Conservation (phyloP, 2,797 vertebrate species). For the Columba guinea region DNA sequence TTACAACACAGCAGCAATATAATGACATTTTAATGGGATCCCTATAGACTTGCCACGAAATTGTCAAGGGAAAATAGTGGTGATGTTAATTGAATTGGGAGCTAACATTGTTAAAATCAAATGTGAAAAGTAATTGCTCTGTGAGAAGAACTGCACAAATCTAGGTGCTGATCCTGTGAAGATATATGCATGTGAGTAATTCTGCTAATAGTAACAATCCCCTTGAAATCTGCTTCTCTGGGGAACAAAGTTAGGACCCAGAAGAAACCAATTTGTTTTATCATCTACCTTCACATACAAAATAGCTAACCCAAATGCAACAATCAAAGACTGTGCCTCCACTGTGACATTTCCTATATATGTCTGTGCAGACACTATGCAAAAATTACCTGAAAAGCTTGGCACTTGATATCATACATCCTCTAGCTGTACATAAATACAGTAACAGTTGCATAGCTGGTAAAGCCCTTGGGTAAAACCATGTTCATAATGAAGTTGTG, state of each 20-base stretch:
- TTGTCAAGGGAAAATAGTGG: conserved; percentile 66
- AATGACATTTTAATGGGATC: conserved; percentile 72
- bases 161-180: not conserved
- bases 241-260: not conserved
- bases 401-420: not conserved
- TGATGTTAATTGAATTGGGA: conserved; percentile 68
- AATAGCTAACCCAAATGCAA: not conserved
- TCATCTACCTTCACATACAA: not conserved
- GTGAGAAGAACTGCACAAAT: not conserved
- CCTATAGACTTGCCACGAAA: conserved; percentile 57
- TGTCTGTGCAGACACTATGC: not conserved
- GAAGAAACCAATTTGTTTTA: not conserved
- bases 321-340: not conserved
- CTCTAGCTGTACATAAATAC: not conserved
- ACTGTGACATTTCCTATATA: not conserved
- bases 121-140: conserved; percentile 44
- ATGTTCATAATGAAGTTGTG: not conserved
- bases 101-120: conserved; percentile 44
- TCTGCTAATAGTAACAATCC: not conserved
- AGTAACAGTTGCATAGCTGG: not conserved
- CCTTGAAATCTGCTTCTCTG: not conserved
- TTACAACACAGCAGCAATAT: conserved; percentile 55
- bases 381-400: conserved; percentile 26
- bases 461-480: conserved; percentile 24
- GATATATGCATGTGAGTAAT: not conserved